Percentiles rank a stretch among this genome's conserved stretches.
Conservation (phyloP, 2,797 vertebrate genomes). For the Sylvia borin region DNA sequence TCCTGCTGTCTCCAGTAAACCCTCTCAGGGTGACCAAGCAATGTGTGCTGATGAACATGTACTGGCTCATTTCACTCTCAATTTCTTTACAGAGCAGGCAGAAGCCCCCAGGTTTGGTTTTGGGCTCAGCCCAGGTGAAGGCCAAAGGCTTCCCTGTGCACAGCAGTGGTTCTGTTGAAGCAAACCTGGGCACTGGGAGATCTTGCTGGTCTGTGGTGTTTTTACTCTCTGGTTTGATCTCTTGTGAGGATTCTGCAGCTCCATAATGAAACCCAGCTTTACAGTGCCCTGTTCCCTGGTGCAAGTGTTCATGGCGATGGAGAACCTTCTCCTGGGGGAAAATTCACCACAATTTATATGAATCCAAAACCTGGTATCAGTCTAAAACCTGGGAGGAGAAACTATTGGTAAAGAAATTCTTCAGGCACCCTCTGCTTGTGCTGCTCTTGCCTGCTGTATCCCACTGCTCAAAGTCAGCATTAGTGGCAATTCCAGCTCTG, state of each 20-base stretch:
- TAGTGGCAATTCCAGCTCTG: neutral
- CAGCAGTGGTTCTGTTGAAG: neutral
- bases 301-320: neutral
- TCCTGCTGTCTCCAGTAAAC: neutral
- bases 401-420: neutral
- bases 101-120: neutral
- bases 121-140: neutral
- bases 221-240: neutral
- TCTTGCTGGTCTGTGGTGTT: neutral
- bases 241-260: neutral
- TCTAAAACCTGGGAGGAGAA: neutral
- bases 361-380: neutral
- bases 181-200: neutral
- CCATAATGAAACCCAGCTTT: neutral
- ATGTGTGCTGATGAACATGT: neutral
- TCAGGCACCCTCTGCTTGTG: neutral
- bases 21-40: neutral
- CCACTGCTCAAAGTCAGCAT: neutral
- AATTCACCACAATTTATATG: neutral
- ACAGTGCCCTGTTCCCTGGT: neutral
- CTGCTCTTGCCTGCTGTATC: neutral
- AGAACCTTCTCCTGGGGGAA: neutral
- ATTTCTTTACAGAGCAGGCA: neutral
- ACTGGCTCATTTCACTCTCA: neutral
- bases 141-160: neutral